Evolutionary conservation across 2,888 invertebrate species (phyloP), one percentile per base, ranked within the genome.

Genomic region (Sympetrum striolatum): DNA sequence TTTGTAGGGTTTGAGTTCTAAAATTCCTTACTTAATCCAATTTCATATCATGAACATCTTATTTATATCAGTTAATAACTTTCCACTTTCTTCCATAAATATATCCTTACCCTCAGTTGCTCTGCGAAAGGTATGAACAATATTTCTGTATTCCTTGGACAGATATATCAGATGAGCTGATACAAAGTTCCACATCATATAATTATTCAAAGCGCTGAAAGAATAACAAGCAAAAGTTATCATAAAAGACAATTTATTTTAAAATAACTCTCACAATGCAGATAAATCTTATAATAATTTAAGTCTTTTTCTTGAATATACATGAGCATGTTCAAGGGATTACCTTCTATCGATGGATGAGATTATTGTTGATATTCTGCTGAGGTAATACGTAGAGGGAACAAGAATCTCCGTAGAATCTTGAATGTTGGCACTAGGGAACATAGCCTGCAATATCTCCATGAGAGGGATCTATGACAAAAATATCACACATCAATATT

Each of bases 111-210:
- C 93, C 80, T 92, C 92, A 22, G 92, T 91, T 90, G 92, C 92
- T 80, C 91, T 92, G 37, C 91, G 90, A 90, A 92, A 93, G 39
- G 92, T 92, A 91, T 93, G 92, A 35, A 92, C 91, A 4, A 92
- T 92, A 73, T 92, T 92, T 73, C 92, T 91, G 91, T 92, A 94
- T 90, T 94, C 93, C 91, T 94, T 93, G 2, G 95, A 95, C 91
- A 96, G 93, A 92, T 95, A 95, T 3, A 95, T 95, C 25, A 95
- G 93, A 92, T 95, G 96, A 81, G 94, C 93, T 44, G 94, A 93
- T 3, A 95, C 94, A 79, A 96, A 93, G 44, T 94, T 94, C 96
- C 96, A 96, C 92, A 95, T 95, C 91, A 95, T 92, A 92, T 95
- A 96, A 92, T 95, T 95, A 93, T 96, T 96, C 92, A 95, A 92